Evolutionary conservation across 2,113 vertebrate species (phyloP), one percentile per base, ranked within the genome.

Genomic region (Cyanistes caeruleus): DNA sequence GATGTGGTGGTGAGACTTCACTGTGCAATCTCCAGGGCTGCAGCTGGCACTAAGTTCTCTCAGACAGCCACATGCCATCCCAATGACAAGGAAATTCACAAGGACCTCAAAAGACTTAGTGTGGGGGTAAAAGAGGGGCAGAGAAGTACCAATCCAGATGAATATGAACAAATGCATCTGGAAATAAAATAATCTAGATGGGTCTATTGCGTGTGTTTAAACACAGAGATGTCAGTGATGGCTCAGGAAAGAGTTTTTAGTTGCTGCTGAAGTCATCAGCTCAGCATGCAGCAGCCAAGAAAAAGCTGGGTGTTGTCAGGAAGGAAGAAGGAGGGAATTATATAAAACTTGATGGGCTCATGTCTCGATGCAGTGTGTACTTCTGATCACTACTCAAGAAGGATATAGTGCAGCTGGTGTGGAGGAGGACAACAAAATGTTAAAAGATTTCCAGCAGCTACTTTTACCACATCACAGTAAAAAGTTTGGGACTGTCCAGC

Each of bases 341-440:
- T 4, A 30, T 33, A 49, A 85, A 82, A 87, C n/a, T 79, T 75
- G 43, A 53, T 46, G 56, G 31, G 10, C 5, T 82, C 25, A 44
- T 1, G 0, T 41, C 46, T 90, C 65, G 33, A 41, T 51, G 19
- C 0, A 0, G 14, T 49, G 7, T n/a, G 20, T 25, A 33, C 13
- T 72, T 79, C 62, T 65, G 64, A 27, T 62, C 56, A n/a, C 7
- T 43, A 35, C 37, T 88, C 46, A 41, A 35, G 58, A 76, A 65
- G 13, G 15, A 46, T 62, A 49, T 39, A 25, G 19, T 58, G 41
- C 51, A 73, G 44, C 76, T 89, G 80, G 28, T 41, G 53, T 49
- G 44, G 49, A 81, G 78, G 10, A 74, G 10, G 17, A 25, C 46
- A 53, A 58, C 19, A 85, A 81, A 82, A 37, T 35, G 3, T 64